These are phyloP conservation scores for Leucopsar rothschildi DNA, from an alignment of 2,113 vertebrate genomes.

Conservation along the genomic window DNA sequence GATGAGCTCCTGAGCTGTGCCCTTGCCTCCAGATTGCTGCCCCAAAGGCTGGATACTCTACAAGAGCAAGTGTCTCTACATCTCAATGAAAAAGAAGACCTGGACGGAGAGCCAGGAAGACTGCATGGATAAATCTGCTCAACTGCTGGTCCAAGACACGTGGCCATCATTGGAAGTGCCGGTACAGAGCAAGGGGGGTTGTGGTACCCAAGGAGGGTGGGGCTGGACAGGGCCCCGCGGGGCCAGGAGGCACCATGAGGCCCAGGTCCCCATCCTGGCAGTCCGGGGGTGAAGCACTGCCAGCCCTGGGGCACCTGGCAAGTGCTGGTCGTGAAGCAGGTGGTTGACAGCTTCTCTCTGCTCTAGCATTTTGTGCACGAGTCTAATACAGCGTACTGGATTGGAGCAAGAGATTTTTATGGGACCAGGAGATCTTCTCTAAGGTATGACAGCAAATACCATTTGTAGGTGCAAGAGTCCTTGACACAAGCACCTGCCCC, in stretches of 20 bases:
- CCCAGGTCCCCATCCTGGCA: fast-evolving
- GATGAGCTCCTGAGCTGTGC: neutral
- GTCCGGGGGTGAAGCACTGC: no score
- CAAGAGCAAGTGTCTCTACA: conserved; percentile 15
- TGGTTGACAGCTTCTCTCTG: neutral
- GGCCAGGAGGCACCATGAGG: neutral
- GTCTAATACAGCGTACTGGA: neutral
- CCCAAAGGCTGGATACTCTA: conserved; percentile 6
- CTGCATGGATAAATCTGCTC: fast-evolving
- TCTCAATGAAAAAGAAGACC: fast-evolving
- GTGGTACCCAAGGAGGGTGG: neutral
- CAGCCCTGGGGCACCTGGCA: neutral
- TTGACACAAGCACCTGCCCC: neutral
- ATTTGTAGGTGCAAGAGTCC: fast-evolving
- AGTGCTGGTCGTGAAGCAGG: neutral
- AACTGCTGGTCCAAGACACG: fast-evolving
- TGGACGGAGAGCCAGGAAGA: fast-evolving
- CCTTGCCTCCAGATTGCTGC: neutral
- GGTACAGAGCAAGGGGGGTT: neutral
- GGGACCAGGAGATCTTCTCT: fast-evolving
- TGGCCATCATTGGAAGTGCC: fast-evolving
- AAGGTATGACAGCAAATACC: fast-evolving
- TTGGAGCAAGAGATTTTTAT: fast-evolving
- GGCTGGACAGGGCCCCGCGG: fast-evolving
- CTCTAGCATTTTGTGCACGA: fast-evolving